Base-by-base conservation (phyloP, 2,113 vertebrate species). In the Cheirogaleus medius region DNA sequence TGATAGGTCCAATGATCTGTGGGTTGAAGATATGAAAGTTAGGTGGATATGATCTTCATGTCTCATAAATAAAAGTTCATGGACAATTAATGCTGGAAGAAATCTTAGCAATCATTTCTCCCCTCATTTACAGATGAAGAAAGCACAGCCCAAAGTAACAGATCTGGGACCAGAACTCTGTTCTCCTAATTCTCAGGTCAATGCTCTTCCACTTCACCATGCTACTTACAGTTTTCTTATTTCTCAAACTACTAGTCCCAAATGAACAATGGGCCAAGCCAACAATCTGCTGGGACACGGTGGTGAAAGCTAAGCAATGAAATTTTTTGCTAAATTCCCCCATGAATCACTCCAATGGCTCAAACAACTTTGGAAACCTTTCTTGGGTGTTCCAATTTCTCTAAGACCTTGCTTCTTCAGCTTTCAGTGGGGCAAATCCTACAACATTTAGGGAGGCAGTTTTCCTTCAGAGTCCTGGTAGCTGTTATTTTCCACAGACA, bases 401-500 rank as follows among this genome's bases (percentile, higher is more conserved):
- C 27, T 89, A 73, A 56, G 27, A n/a, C 27, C n/a, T 47, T 52
- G 11, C 23, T 92, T 76, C 56, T 90, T 94, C 89, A 93, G 74
- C 34, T 14, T 37, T 93, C 39, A 58, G 5, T 44, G 37, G 47
- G 25, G 17, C 44, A 93, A 93, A 73, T 81, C 27, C 52, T 89
- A 54, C 37, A 52, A 73, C 76, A 42, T 93, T 86, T 84, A 84
- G 95, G 81, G 88, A 95, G 23, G 80, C 52, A 85, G 32, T 87
- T 97, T 96, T 90, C 76, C 81, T 83, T 71, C 66, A 56, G 83
- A 93, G 47, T 87, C 42, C 73, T 91, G 42, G 27, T 91, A 52
- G 66, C 85, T 97, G 97, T 97, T 97, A 96, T 98, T 98, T 98
- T 98, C 98, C 98, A 98, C 82, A 95, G 78, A 98, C 66, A 97